Base-by-base conservation (phyloP, 92 coral and sea anemone species). In the Pocillopora grandis region DNA sequence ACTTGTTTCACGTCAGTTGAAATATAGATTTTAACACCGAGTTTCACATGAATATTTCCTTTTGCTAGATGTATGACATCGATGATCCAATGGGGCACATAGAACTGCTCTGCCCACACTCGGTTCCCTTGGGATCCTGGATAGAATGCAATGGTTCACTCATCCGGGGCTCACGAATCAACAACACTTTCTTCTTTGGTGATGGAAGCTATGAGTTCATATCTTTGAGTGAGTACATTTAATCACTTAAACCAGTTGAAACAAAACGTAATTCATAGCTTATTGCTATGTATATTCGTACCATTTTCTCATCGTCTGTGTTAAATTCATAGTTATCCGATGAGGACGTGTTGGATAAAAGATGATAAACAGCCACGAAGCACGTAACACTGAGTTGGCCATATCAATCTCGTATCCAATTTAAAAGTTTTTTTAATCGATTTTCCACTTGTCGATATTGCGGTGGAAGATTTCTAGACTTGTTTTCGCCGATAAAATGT, bases 61-160 rank as follows among this genome's bases (percentile, higher is more conserved):
- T 68, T 52, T 52, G 15, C 10, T 19, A 83, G 86, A 60, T 91
- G 82, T 93, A 89, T 76, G 86, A 88, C 18, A 94, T 93, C 10
- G 95, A 91, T 79, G 98, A 92, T 72, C 88, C 88, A 14, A 16
- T 67, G 64, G 66, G 82, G 3, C 90, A 78, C 14, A 88, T 92
- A 11, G 72, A 80, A 62, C 60, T 96, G 23, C 65, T n/a, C 56
- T 96, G 98, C 77, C 98, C 98, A 3, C 16, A 67, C 33, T 91
- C 97, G 18, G 94, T 88, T 52, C 71, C 90, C 21, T 88, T 95
- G 2, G 98, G 98, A 19, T 84, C 89, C 58, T 86, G 79, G 67
- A 85, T 94, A 35, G 94, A 88, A 48, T 96, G 98, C 83, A 85
- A 89, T 67, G 98, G 98, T 27, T 86, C 89, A 5, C 72, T 93